Evolutionary conservation across 2,113 vertebrate species (phyloP).

Genomic region (Rynchops niger): DNA sequence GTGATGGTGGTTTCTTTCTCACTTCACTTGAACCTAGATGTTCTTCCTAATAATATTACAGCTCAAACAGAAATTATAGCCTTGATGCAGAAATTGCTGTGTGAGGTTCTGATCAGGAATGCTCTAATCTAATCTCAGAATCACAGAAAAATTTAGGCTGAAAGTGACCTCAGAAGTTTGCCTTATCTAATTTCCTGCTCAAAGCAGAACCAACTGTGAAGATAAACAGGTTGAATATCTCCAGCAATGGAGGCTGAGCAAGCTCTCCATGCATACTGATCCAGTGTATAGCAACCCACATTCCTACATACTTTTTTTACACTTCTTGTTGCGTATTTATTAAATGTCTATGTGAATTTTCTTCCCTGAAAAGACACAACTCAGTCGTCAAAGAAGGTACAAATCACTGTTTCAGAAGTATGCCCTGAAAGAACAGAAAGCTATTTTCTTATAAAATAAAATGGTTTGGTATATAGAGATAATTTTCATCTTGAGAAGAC

Average conservation of each 20-base stretch:
- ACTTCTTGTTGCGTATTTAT: not conserved
- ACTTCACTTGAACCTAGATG: not conserved
- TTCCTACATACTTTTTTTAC: not conserved
- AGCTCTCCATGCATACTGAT: not conserved
- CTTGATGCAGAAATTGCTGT: not conserved
- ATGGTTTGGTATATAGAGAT: not conserved
- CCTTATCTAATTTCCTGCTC: not conserved
- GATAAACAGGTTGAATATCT: not conserved
- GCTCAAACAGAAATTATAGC: not conserved
- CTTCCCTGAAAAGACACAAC: not conserved
- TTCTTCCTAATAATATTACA: not conserved
- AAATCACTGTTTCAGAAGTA: not conserved
- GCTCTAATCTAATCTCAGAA: not conserved
- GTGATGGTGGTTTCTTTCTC: not conserved
- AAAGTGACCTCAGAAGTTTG: not conserved
- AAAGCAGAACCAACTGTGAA: not conserved
- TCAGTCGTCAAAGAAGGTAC: not conserved
- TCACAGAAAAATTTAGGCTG: not conserved
- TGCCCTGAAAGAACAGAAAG: not conserved
- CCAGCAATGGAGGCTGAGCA: not conserved
- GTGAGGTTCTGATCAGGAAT: not conserved
- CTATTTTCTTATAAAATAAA: not conserved
- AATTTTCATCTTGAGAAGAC: not conserved
- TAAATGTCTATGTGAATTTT: not conserved
- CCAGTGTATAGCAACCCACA: not conserved